Conservation (phyloP, 2,888 invertebrate species). For the Caradrina kadenii region DNA sequence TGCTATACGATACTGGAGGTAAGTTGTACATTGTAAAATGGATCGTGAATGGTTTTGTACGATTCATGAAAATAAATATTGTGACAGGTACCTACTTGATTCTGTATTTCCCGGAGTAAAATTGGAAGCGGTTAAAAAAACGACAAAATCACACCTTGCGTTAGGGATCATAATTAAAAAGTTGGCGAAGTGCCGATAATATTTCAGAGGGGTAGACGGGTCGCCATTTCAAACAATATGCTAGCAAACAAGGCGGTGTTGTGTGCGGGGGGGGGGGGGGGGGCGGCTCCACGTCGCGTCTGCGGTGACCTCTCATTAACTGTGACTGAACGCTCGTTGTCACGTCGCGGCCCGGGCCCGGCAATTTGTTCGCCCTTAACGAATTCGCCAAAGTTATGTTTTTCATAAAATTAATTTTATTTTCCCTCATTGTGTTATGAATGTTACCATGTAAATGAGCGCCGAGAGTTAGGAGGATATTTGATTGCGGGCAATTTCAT, state of each 20-base stretch:
- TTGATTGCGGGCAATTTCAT: constrained; percentile 57
- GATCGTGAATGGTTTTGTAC: constrained; percentile 9
- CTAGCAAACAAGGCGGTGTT: constrained; percentile 68
- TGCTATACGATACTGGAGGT: constrained; percentile 40
- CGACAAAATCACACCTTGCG: constrained; percentile 38
- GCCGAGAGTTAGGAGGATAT: constrained; percentile 59
- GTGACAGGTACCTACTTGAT: background rate
- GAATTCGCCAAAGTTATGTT: constrained; percentile 80
- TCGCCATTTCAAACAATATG: constrained; percentile 71
- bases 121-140: constrained; percentile 19
- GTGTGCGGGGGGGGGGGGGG: constrained; percentile 43
- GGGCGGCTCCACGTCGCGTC: constrained; percentile 63
- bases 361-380: constrained; percentile 82
- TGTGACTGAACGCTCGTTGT: constrained; percentile 81
- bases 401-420: constrained; percentile 83
- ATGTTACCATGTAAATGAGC: constrained; percentile 72
- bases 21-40: constrained; percentile 43
- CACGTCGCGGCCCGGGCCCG: constrained; percentile 78
- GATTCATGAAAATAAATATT: constrained; percentile 7
- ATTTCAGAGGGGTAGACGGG: constrained; percentile 68
- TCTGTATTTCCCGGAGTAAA: background rate
- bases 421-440: constrained; percentile 70
- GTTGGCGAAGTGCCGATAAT: constrained; percentile 70
- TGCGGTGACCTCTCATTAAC: constrained; percentile 83
- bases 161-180: constrained; percentile 69